Evolutionary conservation across 2,113 vertebrate genomes (phyloP).

Genomic region (Sapajus apella): DNA sequence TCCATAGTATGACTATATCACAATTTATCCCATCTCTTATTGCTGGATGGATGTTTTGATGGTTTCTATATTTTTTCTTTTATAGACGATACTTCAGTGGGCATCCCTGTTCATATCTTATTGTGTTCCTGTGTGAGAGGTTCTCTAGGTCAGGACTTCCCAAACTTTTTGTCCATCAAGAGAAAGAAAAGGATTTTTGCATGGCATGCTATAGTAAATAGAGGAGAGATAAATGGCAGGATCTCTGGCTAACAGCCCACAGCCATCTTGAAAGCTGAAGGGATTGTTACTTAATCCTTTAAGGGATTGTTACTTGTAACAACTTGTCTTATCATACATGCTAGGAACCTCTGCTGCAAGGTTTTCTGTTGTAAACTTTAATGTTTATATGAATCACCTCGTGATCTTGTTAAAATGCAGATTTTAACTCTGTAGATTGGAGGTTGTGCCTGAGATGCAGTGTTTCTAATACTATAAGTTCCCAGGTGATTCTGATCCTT

Average conservation of each 20-base stretch:
- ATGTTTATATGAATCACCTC: not conserved
- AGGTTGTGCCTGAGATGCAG: not conserved
- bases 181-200: conserved; percentile 6
- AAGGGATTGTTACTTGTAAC: not conserved
- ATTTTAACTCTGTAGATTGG: not conserved
- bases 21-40: not conserved
- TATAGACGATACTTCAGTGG: not conserved
- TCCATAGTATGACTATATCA: not conserved
- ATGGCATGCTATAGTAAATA: not conserved
- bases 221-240: not conserved
- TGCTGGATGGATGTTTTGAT: not conserved
- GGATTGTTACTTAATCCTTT: not conserved
- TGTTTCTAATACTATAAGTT: not conserved
- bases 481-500: not conserved
- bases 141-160: not conserved
- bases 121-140: not conserved
- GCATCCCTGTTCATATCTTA: not conserved
- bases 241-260: not conserved
- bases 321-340: not conserved
- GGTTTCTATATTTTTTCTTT: not conserved
- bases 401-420: not conserved
- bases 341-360: not conserved
- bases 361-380: not conserved
- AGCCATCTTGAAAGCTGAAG: not conserved
- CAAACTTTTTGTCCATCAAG: not conserved